Percentiles rank a stretch among this genome's conserved stretches.
Evolutionary conservation across 2,888 invertebrate species (phyloP).

Genomic region (Julus scandinavius): DNA sequence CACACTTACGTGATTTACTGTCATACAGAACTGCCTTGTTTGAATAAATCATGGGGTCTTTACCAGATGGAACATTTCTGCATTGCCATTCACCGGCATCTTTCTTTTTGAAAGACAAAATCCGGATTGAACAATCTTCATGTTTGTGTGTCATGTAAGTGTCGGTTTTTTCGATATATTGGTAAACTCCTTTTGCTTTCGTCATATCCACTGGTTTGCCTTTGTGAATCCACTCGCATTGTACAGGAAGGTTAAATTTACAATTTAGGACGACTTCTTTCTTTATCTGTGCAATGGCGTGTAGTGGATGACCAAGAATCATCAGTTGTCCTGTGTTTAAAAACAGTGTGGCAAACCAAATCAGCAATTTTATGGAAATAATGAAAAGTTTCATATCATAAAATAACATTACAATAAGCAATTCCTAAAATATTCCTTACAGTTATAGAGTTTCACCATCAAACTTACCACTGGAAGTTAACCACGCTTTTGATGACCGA

Average conservation of each 20-base stretch:
- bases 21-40: neutral
- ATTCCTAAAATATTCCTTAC: too few species aligned
- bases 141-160: too few species aligned
- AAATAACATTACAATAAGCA: too few species aligned
- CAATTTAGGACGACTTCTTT: neutral
- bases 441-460: neutral
- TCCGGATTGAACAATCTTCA: neutral
- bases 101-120: neutral
- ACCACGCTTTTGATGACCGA: neutral
- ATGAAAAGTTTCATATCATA: too few species aligned
- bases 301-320: neutral
- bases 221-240: conserved; percentile 31
- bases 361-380: too few species aligned
- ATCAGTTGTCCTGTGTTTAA: neutral
- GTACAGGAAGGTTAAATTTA: conserved; percentile 16
- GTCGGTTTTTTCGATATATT: neutral
- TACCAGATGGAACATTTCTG: neutral
- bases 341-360: too few species aligned
- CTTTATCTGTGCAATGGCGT: conserved; percentile 15
- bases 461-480: neutral
- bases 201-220: conserved; percentile 4
- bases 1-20: neutral
- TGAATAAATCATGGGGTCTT: neutral
- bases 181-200: neutral
- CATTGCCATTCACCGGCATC: conserved; percentile 23